phyloP scores from a whole-genome alignment of 2,888 invertebrate genomes.

The Trissolcus brochymenae region DNA sequence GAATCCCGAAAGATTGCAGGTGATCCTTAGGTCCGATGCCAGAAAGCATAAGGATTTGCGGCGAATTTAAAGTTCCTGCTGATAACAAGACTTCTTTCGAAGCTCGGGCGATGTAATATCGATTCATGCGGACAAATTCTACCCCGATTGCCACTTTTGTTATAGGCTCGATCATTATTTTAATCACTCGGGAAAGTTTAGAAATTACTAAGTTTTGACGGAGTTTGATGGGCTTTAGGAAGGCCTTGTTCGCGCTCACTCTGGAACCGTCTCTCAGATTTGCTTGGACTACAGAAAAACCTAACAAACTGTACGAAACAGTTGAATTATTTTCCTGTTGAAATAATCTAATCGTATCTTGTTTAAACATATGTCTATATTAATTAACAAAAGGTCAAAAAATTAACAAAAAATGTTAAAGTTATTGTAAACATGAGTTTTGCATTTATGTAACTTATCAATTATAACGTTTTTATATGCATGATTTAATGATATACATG shows the following conservation, averaged over 20 bases:
- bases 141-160: conserved; percentile 82
- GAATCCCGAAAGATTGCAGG: conserved; percentile 80
- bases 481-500: conserved; percentile 11
- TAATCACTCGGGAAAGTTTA: conserved; percentile 82
- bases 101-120: conserved; percentile 78
- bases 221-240: conserved; percentile 82
- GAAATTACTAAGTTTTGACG: conserved; percentile 84
- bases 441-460: too few relatives aligned
- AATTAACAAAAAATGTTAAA: too few relatives aligned
- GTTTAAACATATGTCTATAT: too few relatives aligned
- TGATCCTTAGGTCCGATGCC: conserved; percentile 86
- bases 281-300: conserved; percentile 85
- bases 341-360: too few relatives aligned
- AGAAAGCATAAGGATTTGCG: conserved; percentile 90
- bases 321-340: too few relatives aligned
- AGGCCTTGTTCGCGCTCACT: conserved; percentile 89
- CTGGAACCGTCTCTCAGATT: conserved; percentile 84
- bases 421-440: too few relatives aligned
- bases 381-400: too few relatives aligned
- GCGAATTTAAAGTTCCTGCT: conserved; percentile 89
- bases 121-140: conserved; percentile 82
- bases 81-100: conserved; percentile 87
- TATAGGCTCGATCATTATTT: conserved; percentile 81
- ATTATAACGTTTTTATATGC: too few relatives aligned
- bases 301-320: conserved; percentile 77